Evolutionary conservation across 1,140 invertebrate species (phyloP).

Genomic region (Penaeus japonicus): DNA sequence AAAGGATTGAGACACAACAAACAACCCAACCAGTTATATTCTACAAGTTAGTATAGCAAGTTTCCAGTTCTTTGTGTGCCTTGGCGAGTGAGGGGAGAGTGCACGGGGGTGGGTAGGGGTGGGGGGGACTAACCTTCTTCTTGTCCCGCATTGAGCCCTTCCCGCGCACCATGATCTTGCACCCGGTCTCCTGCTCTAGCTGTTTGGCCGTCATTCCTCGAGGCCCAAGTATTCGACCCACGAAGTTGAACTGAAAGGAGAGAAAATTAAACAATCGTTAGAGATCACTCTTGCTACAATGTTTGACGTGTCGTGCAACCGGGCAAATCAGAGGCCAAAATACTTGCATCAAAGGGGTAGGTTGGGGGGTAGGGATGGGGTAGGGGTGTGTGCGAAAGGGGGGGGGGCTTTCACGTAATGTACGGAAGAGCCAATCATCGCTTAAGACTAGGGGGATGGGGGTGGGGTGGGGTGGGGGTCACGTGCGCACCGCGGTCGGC

Average conservation of each 20-base stretch:
- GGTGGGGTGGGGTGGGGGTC: no score
- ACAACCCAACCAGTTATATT: no score
- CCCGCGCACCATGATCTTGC: slow-evolving; percentile 99
- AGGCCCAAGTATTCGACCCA: slow-evolving; percentile 98
- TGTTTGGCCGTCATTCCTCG: slow-evolving; percentile 99
- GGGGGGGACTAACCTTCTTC: slow-evolving; percentile 85
- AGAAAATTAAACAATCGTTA: slow-evolving; percentile 1
- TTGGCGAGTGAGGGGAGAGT: not conserved
- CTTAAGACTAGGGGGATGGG: no score
- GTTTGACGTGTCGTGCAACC: not conserved
- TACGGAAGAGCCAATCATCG: no score
- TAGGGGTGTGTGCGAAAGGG: no score
- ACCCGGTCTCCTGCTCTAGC: slow-evolving; percentile 98
- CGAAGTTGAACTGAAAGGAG: slow-evolving; percentile 97
- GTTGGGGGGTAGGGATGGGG: no score
- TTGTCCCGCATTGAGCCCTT: slow-evolving; percentile 99
- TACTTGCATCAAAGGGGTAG: no score
- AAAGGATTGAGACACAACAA: no score
- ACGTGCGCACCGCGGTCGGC: no score
- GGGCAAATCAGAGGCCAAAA: not conserved
- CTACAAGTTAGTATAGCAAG: no score
- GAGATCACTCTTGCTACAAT: not conserved
- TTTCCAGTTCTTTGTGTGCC: not conserved
- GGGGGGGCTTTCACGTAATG: no score
- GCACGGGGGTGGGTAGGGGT: not conserved